Conservation (phyloP, 1,140 invertebrate genomes). For the Tetramorium simillimum region DNA sequence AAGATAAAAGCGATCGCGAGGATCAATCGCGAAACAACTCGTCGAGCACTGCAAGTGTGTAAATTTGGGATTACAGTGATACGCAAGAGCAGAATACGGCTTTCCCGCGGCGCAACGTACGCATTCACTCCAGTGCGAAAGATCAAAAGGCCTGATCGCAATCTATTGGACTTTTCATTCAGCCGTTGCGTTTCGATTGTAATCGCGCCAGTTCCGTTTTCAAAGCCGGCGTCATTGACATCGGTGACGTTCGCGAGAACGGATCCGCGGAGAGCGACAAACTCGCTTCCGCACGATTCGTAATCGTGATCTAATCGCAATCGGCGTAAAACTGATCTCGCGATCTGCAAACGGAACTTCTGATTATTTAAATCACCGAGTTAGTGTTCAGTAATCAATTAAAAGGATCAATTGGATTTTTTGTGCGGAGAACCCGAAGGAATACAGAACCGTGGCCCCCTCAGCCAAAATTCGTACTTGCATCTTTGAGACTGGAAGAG, state of each 20-base stretch:
- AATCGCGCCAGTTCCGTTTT: constrained; percentile 21
- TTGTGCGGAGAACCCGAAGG: background rate
- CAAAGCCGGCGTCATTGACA: background rate
- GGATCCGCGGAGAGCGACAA: constrained; percentile 10
- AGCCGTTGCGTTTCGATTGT: background rate
- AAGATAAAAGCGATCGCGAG: background rate
- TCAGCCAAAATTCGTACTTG: background rate
- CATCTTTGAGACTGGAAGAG: background rate
- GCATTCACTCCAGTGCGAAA: background rate
- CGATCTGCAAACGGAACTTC: background rate
- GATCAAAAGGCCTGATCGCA: background rate
- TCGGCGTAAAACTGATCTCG: background rate
- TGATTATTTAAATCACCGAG: background rate
- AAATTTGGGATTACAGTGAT: constrained; percentile 48
- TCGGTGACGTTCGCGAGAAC: constrained; percentile 8
- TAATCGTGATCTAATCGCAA: background rate
- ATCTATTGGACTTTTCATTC: constrained; percentile 16
- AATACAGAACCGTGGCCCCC: background rate
- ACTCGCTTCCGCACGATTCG: constrained; percentile 24
- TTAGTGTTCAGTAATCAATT: background rate
- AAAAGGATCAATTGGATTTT: background rate
- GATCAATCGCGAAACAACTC: background rate
- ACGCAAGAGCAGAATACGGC: background rate
- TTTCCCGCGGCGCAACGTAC: too few species aligned
- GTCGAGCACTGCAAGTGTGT: background rate